Percentiles rank a stretch among this genome's conserved stretches.
Evolutionary conservation across 2,113 vertebrate species (phyloP).

Genomic region (Murina feae): DNA sequence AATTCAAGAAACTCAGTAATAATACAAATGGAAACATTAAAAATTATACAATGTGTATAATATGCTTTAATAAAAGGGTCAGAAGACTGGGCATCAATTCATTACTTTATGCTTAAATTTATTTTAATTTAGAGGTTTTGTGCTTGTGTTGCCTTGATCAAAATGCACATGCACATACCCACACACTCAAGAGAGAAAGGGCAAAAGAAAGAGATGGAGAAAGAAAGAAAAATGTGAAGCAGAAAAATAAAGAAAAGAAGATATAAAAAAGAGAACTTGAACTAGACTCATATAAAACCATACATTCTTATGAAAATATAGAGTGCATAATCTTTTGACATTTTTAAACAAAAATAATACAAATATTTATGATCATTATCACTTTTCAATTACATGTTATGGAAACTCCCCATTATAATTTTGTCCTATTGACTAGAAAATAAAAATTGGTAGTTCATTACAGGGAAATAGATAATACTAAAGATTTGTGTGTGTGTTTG

Average conservation of each 20-base stretch:
- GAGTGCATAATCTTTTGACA: neutral
- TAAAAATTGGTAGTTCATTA: neutral
- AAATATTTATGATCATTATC: neutral
- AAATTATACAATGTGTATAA: neutral
- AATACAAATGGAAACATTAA: neutral
- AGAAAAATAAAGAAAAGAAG: neutral
- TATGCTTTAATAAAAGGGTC: neutral
- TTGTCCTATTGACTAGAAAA: neutral
- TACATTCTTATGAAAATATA: neutral
- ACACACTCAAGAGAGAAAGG: neutral
- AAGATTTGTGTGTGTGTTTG: too few species aligned
- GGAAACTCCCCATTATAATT: neutral
- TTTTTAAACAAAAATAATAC: neutral
- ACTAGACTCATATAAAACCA: neutral
- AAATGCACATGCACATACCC: accelerated
- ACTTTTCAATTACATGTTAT: neutral
- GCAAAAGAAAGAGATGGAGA: neutral
- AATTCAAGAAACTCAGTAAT: neutral
- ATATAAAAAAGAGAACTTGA: neutral
- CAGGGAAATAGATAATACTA: neutral
- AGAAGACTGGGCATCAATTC: neutral
- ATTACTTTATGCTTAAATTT: neutral
- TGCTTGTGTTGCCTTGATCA: neutral
- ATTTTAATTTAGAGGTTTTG: neutral
- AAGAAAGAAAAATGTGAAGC: too few species aligned